A percentile compares a stretch with the other conserved stretches of the same genome.
phyloP scores from a whole-genome alignment of 2,797 vertebrate genomes.

The Nothura maculosa region DNA sequence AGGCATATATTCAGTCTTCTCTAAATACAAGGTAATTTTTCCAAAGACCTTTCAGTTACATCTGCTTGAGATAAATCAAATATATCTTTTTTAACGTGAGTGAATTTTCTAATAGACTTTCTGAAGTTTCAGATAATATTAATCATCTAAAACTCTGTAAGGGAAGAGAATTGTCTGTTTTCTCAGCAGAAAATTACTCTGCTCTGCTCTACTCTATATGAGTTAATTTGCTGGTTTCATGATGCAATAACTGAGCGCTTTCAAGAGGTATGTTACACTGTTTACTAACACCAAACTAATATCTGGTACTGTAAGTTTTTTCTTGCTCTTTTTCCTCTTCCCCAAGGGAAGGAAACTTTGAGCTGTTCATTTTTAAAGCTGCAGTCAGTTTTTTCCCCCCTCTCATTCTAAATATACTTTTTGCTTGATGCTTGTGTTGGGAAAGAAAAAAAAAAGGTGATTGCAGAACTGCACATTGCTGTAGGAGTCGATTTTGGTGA shows the following conservation, averaged over 20 bases:
- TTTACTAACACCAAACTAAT: neutral
- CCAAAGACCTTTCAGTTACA: neutral
- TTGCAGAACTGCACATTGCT: neutral
- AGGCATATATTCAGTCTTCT: slow-evolving; percentile 25
- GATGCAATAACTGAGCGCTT: neutral
- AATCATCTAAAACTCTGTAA: neutral
- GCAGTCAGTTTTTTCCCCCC: fast-evolving
- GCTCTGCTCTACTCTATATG: neutral
- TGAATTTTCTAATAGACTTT: slow-evolving; percentile 37
- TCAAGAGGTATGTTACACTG: neutral
- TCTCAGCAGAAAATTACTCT: neutral
- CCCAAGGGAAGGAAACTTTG: neutral
- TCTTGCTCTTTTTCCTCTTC: neutral
- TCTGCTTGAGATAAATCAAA: neutral
- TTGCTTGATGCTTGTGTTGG: neutral
- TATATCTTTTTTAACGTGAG: slow-evolving; percentile 2
- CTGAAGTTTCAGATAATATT: slow-evolving; percentile 33
- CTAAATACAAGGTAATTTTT: slow-evolving; percentile 30
- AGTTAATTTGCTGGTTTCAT: neutral
- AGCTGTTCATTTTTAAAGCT: neutral
- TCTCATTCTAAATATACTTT: neutral
- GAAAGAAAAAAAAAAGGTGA: neutral
- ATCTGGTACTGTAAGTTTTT: neutral
- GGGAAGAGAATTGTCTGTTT: neutral
- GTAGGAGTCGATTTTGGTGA: neutral